Conservation (phyloP, 2,113 vertebrate genomes). For the Tenrec ecaudatus region DNA sequence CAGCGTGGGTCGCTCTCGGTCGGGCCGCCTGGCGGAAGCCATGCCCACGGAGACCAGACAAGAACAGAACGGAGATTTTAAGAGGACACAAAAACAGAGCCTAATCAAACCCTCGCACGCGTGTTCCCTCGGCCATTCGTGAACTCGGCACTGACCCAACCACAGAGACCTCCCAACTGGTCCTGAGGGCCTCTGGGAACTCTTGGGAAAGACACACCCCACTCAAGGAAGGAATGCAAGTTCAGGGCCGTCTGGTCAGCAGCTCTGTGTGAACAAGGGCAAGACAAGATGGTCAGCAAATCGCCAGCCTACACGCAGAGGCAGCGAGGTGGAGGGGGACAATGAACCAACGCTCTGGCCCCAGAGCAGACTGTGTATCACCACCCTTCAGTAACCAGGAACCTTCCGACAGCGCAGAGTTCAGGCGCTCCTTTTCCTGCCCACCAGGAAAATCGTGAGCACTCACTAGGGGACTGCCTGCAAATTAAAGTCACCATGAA, state of each 20-base stretch:
- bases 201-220: background rate
- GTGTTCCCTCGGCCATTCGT: background rate
- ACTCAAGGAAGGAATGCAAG: background rate
- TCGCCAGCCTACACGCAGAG: background rate
- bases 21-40: background rate
- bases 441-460: background rate
- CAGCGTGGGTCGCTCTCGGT: background rate
- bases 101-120: background rate
- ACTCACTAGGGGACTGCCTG: background rate
- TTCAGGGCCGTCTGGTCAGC: background rate
- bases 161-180: background rate
- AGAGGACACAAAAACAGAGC: background rate
- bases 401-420: no score
- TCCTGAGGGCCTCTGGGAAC: conserved; percentile 40
- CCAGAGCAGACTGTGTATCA: background rate
- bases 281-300: background rate
- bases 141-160: background rate
- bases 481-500: background rate
- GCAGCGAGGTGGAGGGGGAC: background rate
- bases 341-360: background rate
- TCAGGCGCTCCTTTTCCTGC: background rate
- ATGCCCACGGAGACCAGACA: background rate
- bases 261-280: conserved; percentile 1
- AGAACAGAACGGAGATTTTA: background rate
- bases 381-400: background rate